Conservation (phyloP, 1,140 invertebrate genomes). For the Nilaparvata lugens region DNA sequence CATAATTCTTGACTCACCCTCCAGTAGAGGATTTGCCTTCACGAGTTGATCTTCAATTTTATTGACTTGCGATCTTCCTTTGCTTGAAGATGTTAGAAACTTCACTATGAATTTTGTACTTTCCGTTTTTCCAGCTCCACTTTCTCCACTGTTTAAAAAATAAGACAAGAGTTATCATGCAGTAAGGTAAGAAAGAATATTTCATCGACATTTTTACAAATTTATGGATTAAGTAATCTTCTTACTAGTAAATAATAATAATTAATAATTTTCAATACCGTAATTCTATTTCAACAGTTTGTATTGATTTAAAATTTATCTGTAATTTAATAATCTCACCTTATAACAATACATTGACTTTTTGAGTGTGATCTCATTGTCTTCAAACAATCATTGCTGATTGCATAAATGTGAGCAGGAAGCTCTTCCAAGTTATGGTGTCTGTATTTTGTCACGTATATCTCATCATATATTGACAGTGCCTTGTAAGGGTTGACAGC, state of each 20-base stretch:
- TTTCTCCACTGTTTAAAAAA: slow-evolving; percentile 70
- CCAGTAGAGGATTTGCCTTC: slow-evolving; percentile 76
- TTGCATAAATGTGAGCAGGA: slow-evolving; percentile 88
- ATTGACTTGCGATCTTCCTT: slow-evolving; percentile 89
- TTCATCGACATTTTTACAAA: too few relatives aligned
- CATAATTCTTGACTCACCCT: slow-evolving; percentile 46
- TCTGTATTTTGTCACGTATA: slow-evolving; percentile 74
- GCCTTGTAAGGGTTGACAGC: slow-evolving; percentile 92
- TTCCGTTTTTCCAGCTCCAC: slow-evolving; percentile 98
- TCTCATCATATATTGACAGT: slow-evolving; percentile 81
- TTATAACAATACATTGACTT: slow-evolving; percentile 89
- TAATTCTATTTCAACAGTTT: too few relatives aligned
- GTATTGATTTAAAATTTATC: too few relatives aligned
- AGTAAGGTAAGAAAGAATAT: too few relatives aligned
- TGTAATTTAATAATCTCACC: slow-evolving; percentile 34
- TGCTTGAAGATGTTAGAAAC: slow-evolving; percentile 94
- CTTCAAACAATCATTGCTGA: slow-evolving; percentile 79
- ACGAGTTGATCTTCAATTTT: slow-evolving; percentile 84
- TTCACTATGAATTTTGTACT: slow-evolving; percentile 97
- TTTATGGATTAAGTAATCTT: too few relatives aligned
- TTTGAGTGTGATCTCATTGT: slow-evolving; percentile 64
- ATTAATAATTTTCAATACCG: too few relatives aligned
- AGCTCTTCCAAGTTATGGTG: slow-evolving; percentile 74
- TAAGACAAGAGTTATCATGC: too few relatives aligned
- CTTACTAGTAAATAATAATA: too few relatives aligned